Base-by-base conservation (phyloP, 2,888 invertebrate genomes). In the Hirtodrosophila confusa region DNA sequence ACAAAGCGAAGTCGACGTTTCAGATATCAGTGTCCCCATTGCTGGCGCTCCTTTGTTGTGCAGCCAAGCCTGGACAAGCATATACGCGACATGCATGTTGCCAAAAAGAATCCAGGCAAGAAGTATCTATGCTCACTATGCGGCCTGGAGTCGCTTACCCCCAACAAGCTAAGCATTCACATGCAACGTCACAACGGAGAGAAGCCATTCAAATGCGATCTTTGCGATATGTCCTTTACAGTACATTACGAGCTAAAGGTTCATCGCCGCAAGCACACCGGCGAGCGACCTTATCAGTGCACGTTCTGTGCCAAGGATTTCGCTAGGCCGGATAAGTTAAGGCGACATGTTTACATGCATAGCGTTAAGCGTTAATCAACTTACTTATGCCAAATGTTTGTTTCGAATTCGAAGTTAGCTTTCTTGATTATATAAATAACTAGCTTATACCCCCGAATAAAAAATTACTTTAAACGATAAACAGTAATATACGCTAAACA, bases 131-230 rank as follows among this genome's bases (percentile, higher is more conserved):
- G 94, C 62, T 91, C 93, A 6, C 93, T 93, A 69, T 94, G 94
- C 77, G 94, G 94, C 0, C 90, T 93, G 7, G 93, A 93, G 31
- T 93, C 93, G 74, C 92, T 93, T 10, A 93, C 93, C 62, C 93
- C 93, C 0, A 93, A 93, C 0, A 94, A 94, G 69, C 89, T 94
- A 7, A 93, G 93, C 31, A 93, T 94, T 2, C 95, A 95, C 72
- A 94, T 94, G 93, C 92, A 94, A 0, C 92, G 94, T 0, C 95
- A 95, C 76, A 94, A 94, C 0, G 94, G 94, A 8, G 94, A 94
- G 70, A 94, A 94, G 67, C 94, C 94, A 0, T 94, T 93, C 72
- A 93, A 93, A 78, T 94, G 94, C 74, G 94, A 94, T 79, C 93
- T 93, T 55, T 94, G 94, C 65, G 93, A 92, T 11, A 94, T 94